These are phyloP conservation scores for Stenoptilia bipunctidactyla DNA, from an alignment of 2,888 invertebrate species.

Conservation along the genomic window DNA sequence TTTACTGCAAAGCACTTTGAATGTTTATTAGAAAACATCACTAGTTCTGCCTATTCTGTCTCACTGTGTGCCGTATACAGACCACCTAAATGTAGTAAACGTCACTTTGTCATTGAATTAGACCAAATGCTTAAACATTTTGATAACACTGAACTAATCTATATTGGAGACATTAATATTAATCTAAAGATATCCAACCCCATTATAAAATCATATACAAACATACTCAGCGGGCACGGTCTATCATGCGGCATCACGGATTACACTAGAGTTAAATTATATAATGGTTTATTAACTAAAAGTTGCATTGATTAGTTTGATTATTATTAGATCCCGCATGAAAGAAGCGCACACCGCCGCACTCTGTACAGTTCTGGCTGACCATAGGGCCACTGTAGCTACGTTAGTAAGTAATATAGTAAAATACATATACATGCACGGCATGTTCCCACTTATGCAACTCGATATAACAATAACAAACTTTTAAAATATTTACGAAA, in stretches of 20 bases:
- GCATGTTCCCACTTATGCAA: no score
- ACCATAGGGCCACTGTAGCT: no score
- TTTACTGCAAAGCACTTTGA: conserved; percentile 11
- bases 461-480: no score
- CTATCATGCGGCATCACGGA: conserved; percentile 13
- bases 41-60: conserved; percentile 5
- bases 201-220: conserved; percentile 5
- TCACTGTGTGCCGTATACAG: conserved; percentile 14
- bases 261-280: conserved; percentile 13
- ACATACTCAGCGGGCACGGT: conserved; percentile 9
- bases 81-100: conserved; percentile 12
- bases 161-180: conserved; percentile 8
- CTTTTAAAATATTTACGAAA: no score
- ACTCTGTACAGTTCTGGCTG: no score
- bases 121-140: neutral
- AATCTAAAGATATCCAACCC: conserved; percentile 3
- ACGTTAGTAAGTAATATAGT: no score
- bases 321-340: no score
- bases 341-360: no score
- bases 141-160: neutral
- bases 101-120: conserved; percentile 12
- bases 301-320: no score
- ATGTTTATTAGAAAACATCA: conserved; percentile 11
- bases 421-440: no score
- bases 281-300: conserved; percentile 6